Percentiles rank a stretch among this genome's conserved stretches.
Conservation (phyloP, 2,888 invertebrate species). For the Ornithoptera alexandrae region DNA sequence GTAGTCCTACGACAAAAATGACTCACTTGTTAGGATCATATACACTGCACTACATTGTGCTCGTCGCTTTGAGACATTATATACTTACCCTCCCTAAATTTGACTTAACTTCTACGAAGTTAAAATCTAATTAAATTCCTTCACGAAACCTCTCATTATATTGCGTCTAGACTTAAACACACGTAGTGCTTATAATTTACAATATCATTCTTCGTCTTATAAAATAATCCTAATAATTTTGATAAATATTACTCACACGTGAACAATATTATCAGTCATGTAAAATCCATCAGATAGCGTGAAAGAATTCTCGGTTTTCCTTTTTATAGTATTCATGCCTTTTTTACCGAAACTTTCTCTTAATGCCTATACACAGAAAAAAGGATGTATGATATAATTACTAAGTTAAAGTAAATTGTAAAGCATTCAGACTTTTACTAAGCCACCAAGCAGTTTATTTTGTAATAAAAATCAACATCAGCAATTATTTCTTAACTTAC, state of each 20-base stretch:
- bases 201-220: not conserved
- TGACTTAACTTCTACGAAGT: not conserved
- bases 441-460: not conserved
- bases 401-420: not conserved
- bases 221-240: not conserved
- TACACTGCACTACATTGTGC: too few species aligned
- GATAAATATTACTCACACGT: constrained; percentile 49
- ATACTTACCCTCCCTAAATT: not conserved
- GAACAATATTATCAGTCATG: constrained; percentile 51
- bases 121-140: not conserved
- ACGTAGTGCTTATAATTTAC: not conserved
- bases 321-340: constrained; percentile 52
- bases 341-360: constrained; percentile 49
- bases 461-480: not conserved
- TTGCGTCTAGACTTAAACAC: not conserved
- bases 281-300: constrained; percentile 47
- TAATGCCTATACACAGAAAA: constrained; percentile 45
- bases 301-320: constrained; percentile 34
- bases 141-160: not conserved
- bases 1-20: too few species aligned
- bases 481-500: constrained; percentile 40
- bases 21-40: too few species aligned
- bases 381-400: not conserved
- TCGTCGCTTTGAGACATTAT: too few species aligned
- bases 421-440: too few species aligned